A percentile compares a stretch with the other conserved stretches of the same genome.
phyloP scores from a whole-genome alignment of 2,888 invertebrate species.

The Eudasyphora cyanicolor region DNA sequence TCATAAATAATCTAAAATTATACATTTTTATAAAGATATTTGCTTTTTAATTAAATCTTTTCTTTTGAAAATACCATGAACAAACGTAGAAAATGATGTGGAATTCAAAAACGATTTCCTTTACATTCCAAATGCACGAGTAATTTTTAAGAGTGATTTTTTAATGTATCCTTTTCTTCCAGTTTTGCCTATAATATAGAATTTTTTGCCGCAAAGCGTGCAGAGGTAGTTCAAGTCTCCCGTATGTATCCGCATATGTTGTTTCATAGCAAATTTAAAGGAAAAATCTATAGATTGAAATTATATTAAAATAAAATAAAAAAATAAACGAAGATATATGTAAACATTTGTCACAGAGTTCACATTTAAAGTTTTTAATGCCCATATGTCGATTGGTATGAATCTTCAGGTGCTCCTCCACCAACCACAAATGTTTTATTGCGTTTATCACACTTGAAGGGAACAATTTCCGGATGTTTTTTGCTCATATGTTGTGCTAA shows the following conservation, averaged over 20 bases:
- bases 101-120: no score
- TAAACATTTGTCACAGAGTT: constrained; percentile 61
- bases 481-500: constrained; percentile 63
- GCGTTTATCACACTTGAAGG: constrained; percentile 61
- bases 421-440: constrained; percentile 57
- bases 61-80: no score
- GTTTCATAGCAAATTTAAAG: constrained; percentile 77
- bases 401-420: constrained; percentile 60
- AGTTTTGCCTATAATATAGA: no score
- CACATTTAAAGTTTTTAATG: constrained; percentile 60
- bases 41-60: no score
- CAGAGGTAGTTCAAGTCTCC: constrained; percentile 82
- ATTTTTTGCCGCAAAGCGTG: constrained; percentile 82
- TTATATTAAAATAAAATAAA: neutral
- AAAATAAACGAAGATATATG: neutral
- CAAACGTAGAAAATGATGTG: no score
- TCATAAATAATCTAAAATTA: no score
- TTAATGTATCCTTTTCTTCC: no score
- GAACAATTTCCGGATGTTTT: constrained; percentile 59
- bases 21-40: no score
- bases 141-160: no score
- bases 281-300: constrained; percentile 56
- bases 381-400: constrained; percentile 63
- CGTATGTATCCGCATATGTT: constrained; percentile 82
- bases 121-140: no score